phyloP scores from a whole-genome alignment of 2,797 vertebrate genomes.

The Acomys russatus region DNA sequence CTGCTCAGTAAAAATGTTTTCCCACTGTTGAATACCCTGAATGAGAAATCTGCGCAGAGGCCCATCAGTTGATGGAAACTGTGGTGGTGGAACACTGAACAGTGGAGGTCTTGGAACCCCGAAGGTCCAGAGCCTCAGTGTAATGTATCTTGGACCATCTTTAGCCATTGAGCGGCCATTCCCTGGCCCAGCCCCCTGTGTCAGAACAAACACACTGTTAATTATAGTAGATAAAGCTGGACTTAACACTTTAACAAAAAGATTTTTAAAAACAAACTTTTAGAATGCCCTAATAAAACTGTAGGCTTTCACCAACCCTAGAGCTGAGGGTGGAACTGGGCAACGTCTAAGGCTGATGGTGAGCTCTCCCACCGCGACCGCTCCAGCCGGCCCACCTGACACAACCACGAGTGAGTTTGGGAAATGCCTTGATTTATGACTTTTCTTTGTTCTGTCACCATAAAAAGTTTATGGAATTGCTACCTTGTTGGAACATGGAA shows the following conservation, averaged over 20 bases:
- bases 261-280: neutral
- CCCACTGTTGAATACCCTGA: neutral
- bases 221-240: neutral
- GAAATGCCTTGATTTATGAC: neutral
- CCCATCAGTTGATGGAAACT: too few species aligned
- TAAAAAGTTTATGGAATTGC: neutral
- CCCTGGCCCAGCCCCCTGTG: neutral
- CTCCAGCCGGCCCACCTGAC: neutral
- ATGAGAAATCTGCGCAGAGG: neutral
- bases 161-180: neutral
- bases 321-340: neutral
- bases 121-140: neutral
- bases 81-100: neutral
- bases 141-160: neutral
- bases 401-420: neutral
- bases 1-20: constrained; percentile 27
- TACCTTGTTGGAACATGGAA: neutral
- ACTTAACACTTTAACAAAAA: neutral
- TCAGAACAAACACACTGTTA: neutral
- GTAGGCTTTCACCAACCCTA: neutral
- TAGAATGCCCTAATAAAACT: neutral
- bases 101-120: too few species aligned
- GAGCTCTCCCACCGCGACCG: too few species aligned
- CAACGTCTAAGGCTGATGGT: neutral
- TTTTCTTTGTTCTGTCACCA: neutral